Evolutionary conservation across 2,797 vertebrate genomes (phyloP).

Genomic region (Sebastes diaconus): DNA sequence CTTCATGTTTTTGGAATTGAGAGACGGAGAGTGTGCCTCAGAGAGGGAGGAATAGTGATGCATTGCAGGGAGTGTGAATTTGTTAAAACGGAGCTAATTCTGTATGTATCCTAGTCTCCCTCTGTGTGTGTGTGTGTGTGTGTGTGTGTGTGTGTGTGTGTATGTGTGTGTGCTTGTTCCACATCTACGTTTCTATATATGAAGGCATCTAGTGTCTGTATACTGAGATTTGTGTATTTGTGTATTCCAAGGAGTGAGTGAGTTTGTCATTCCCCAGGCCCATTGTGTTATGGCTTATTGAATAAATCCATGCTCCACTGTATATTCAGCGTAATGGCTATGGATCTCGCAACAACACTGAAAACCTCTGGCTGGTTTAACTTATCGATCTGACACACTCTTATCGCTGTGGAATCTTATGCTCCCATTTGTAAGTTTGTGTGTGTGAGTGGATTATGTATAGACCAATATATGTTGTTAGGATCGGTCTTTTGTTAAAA

Average conservation of each 20-base stretch:
- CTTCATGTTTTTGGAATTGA: conserved; percentile 29
- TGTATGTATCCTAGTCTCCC: not conserved
- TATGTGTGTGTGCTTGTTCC: not conserved
- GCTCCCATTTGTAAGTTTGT: not conserved
- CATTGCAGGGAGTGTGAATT: not conserved
- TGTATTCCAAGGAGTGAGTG: not conserved
- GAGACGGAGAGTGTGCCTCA: not conserved
- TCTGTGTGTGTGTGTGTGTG: not conserved
- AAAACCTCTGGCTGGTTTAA: conserved; percentile 45
- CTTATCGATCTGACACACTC: conserved; percentile 44
- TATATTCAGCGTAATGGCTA: conserved; percentile 58
- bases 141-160: not conserved
- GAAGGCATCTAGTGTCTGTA: not conserved
- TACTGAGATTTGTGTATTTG: not conserved
- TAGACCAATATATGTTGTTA: not conserved
- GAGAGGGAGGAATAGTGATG: not conserved
- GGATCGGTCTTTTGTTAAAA: not conserved
- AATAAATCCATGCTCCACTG: conserved; percentile 33
- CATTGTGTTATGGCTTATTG: conserved; percentile 50
- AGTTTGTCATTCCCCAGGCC: conserved; percentile 11
- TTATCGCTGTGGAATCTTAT: conserved; percentile 8
- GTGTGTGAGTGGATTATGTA: not conserved
- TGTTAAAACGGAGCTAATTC: conserved; percentile 1
- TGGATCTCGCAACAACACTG: conserved; percentile 50
- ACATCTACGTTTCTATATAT: not conserved